A percentile compares a stretch with the other conserved stretches of the same genome.
Conservation (phyloP, 2,888 invertebrate genomes). For the Hirtodrosophila duncani region DNA sequence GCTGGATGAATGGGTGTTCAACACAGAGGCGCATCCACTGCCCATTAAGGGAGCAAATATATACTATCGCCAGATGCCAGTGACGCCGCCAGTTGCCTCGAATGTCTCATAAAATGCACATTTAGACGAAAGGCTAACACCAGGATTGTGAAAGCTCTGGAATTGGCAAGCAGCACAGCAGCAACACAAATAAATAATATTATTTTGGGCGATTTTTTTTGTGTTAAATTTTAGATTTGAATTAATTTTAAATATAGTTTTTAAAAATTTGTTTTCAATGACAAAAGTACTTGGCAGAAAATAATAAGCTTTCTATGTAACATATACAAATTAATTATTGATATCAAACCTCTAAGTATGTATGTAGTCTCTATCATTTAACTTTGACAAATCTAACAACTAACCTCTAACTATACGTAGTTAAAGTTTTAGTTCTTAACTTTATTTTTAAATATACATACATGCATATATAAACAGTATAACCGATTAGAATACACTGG, state of each 20-base stretch:
- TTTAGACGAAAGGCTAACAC: too few species aligned
- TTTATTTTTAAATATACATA: too few species aligned
- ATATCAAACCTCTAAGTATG: slow-evolving; percentile 16
- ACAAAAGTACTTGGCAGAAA: slow-evolving; percentile 32
- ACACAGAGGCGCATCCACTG: slow-evolving; percentile 98
- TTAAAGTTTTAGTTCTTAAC: too few species aligned
- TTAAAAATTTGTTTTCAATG: slow-evolving; percentile 23
- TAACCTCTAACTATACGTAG: too few species aligned
- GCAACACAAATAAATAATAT: slow-evolving; percentile 9
- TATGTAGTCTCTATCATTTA: too few species aligned
- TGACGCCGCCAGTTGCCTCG: slow-evolving; percentile 66
- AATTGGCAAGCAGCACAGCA: slow-evolving; percentile 4
- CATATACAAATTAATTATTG: slow-evolving; percentile 37
- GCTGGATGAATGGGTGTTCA: slow-evolving; percentile 97
- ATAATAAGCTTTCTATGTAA: slow-evolving; percentile 48
- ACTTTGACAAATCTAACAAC: too few species aligned
- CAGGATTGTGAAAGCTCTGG: too few species aligned
- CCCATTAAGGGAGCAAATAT: slow-evolving; percentile 91
- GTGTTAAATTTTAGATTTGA: slow-evolving; percentile 31
- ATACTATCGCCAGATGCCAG: slow-evolving; percentile 82
- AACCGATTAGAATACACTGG: too few species aligned
- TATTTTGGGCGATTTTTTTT: slow-evolving; percentile 8
- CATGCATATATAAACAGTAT: too few species aligned
- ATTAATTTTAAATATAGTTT: slow-evolving; percentile 14
- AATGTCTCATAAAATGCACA: slow-evolving; percentile 45